Evolutionary conservation across 2,797 vertebrate genomes (phyloP).

Genomic region (Centroberyx gerrardi): DNA sequence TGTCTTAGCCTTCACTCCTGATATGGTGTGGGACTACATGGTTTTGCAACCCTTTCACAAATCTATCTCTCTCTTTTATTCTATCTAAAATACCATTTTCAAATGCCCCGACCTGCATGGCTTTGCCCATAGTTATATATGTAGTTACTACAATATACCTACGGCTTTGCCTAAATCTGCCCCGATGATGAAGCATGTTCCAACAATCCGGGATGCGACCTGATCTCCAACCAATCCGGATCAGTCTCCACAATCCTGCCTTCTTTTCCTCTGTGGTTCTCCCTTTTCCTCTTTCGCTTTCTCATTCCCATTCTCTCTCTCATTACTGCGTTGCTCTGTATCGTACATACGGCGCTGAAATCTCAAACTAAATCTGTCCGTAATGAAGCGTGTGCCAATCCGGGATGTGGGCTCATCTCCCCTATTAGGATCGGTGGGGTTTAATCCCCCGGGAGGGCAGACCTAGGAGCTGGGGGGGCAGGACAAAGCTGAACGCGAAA

Average conservation of each 20-base stretch:
- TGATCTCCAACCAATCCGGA: conserved; percentile 42
- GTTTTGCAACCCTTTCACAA: neutral
- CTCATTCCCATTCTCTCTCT: neutral
- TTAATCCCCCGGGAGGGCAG: conserved; percentile 69
- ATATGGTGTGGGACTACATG: neutral
- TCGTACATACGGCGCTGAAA: conserved; percentile 53
- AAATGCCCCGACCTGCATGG: neutral
- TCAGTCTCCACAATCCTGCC: conserved; percentile 34
- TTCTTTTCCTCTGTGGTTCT: neutral
- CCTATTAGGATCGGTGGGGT: conserved; percentile 42
- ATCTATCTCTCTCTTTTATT: neutral
- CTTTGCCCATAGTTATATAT: neutral
- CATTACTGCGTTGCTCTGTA: conserved; percentile 42
- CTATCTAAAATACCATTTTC: neutral
- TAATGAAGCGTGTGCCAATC: conserved; percentile 74
- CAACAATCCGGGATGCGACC: neutral
- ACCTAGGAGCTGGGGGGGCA: conserved; percentile 33
- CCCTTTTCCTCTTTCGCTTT: neutral
- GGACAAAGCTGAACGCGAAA: conserved; percentile 47
- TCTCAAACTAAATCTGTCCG: conserved; percentile 70
- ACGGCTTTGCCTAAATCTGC: conserved; percentile 35
- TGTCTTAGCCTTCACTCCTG: neutral
- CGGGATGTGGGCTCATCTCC: conserved; percentile 55
- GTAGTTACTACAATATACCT: neutral
- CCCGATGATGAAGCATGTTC: conserved; percentile 18